Conservation (phyloP, 2,113 vertebrate genomes). For the Mus musculus region GRCm39 chr3:114916001-114916500, state of each 20-base stretch:
- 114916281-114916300: constrained; percentile 98
- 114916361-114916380: constrained; percentile 99
- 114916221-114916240: constrained; percentile 98
- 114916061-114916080: constrained; percentile 98
- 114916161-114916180: constrained; percentile 98
- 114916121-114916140: constrained; percentile 98
- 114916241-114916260: constrained; percentile 97
- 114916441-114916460: constrained; percentile 99
- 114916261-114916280: constrained; percentile 99
- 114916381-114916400: constrained; percentile 99
- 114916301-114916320: constrained; percentile 99
- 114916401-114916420: constrained; percentile 97
- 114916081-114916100: constrained; percentile 99
- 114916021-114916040: constrained; percentile 93
- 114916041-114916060: constrained; percentile 96
- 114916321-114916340: constrained; percentile 98
- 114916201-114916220: constrained; percentile 95
- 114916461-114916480: constrained; percentile 98
- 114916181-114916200: constrained; percentile 95
- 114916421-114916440: constrained; percentile 98
- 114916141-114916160: constrained; percentile 98
- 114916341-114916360: constrained; percentile 96
- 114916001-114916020: constrained; percentile 98
- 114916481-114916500: constrained; percentile 98
- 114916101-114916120: constrained; percentile 99